Evolutionary conservation across 2,113 vertebrate genomes (phyloP).

Genomic region (Zosterops pallidus): DNA sequence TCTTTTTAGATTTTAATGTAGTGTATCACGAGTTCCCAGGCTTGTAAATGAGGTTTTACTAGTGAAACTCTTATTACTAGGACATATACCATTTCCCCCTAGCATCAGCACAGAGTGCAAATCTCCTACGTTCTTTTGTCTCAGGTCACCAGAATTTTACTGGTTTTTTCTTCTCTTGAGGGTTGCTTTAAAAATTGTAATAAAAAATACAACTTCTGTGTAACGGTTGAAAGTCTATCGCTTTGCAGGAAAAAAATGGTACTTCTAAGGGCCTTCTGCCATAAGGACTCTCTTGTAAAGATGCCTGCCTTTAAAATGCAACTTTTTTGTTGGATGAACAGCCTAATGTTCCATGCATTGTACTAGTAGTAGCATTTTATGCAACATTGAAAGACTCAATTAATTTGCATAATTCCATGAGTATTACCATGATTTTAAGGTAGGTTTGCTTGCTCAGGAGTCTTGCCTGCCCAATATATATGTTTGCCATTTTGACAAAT

Average conservation of each 20-base stretch:
- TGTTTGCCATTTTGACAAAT: conserved; percentile 89
- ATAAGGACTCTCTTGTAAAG: conserved; percentile 85
- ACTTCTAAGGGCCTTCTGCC: conserved; percentile 80
- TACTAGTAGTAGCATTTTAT: conserved; percentile 98
- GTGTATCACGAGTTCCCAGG: conserved; percentile 36
- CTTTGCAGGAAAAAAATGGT: conserved; percentile 82
- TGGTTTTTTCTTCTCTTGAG: conserved; percentile 50
- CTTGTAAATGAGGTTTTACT: conserved; percentile 59
- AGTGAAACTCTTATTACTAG: conserved; percentile 61
- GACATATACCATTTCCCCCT: conserved; percentile 36
- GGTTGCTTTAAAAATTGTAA: conserved; percentile 71
- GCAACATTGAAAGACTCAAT: conserved; percentile 99
- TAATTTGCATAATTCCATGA: conserved; percentile 99
- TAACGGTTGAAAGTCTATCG: conserved; percentile 71
- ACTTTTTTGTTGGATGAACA: conserved; percentile 96
- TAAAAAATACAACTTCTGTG: conserved; percentile 69
- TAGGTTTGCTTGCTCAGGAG: conserved; percentile 85
- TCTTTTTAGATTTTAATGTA: conserved; percentile 68
- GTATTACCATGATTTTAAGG: conserved; percentile 93
- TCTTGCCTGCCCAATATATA: conserved; percentile 80
- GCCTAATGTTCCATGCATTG: conserved; percentile 98
- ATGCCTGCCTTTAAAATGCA: conserved; percentile 81
- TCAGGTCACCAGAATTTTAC: conserved; percentile 22
- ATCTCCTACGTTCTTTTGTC: conserved; percentile 47
- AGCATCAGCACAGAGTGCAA: conserved; percentile 18